These are phyloP conservation scores for Argyra leucocephala DNA, from an alignment of 2,888 invertebrate genomes.

Conservation along the genomic window DNA sequence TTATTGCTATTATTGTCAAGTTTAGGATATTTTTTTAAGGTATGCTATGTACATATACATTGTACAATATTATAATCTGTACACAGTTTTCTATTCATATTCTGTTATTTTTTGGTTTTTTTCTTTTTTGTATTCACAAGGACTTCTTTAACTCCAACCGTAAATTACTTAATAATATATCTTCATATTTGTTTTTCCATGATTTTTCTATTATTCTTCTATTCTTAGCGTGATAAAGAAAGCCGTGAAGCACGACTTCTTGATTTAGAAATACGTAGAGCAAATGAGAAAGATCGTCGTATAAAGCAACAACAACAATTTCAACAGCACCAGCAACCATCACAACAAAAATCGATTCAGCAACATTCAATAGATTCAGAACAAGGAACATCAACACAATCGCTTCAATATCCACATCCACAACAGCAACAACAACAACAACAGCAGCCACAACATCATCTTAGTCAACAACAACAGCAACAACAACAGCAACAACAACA, in stretches of 20 bases:
- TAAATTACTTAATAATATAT: too few relatives aligned
- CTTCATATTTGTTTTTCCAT: too few relatives aligned
- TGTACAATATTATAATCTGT: too few relatives aligned
- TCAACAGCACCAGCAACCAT: slow-evolving; percentile 27
- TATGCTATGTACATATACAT: too few relatives aligned
- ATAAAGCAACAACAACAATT: slow-evolving; percentile 33
- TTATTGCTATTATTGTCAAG: too few relatives aligned
- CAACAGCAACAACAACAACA: slow-evolving; percentile 31
- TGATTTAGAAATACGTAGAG: slow-evolving; percentile 42
- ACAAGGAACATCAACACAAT: slow-evolving; percentile 41
- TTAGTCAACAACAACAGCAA: too few relatives aligned
- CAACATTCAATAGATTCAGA: slow-evolving; percentile 36
- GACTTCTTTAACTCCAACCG: too few relatives aligned
- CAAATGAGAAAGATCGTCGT: slow-evolving; percentile 42
- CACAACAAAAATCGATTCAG: slow-evolving; percentile 25
- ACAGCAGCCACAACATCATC: too few relatives aligned
- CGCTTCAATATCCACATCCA: slow-evolving; percentile 40
- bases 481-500: slow-evolving; percentile 21
- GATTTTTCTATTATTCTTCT: slow-evolving; percentile 16
- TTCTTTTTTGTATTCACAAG: too few relatives aligned
- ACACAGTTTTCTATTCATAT: too few relatives aligned
- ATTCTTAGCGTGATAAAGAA: slow-evolving; percentile 39
- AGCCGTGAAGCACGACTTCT: slow-evolving; percentile 42
- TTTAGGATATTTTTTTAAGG: too few relatives aligned
- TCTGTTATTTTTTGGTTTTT: too few relatives aligned